Conservation (phyloP, 2,888 invertebrate genomes). For the Hydriomena furcata region DNA sequence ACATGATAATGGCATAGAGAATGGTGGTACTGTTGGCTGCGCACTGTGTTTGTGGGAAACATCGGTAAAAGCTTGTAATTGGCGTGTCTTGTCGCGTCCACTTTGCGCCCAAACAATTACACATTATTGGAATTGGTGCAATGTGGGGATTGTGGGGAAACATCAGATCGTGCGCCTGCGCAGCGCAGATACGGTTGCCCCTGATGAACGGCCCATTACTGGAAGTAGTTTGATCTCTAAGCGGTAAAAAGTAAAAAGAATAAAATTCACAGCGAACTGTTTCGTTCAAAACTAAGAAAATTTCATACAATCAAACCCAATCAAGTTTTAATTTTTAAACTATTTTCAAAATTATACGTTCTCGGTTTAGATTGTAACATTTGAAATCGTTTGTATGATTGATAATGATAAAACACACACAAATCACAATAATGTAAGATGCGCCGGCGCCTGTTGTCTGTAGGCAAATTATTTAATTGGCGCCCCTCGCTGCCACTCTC, state of each 20-base stretch:
- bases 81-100: constrained; percentile 42
- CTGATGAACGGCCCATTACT: constrained; percentile 8
- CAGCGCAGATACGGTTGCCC: neutral
- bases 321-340: constrained; percentile 21
- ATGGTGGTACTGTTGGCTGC: constrained; percentile 21
- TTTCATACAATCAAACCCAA: constrained; percentile 17
- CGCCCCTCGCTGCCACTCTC: constrained; percentile 41
- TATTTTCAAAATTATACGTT: constrained; percentile 43
- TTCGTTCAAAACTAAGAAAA: constrained; percentile 1
- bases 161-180: constrained; percentile 17
- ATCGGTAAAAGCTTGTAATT: constrained; percentile 42
- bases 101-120: constrained; percentile 41
- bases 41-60: constrained; percentile 36
- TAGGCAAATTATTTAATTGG: constrained; percentile 81
- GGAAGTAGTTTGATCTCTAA: constrained; percentile 10
- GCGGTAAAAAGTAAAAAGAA: constrained; percentile 10
- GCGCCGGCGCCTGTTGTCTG: constrained; percentile 40
- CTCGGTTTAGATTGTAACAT: constrained; percentile 37
- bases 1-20: too few relatives aligned
- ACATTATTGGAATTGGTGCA: constrained; percentile 30
- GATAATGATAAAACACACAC: constrained; percentile 51
- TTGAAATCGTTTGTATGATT: constrained; percentile 47
- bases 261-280: constrained; percentile 2
- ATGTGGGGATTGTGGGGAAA: neutral
- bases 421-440: constrained; percentile 55